These are phyloP conservation scores for Xestia c-nigrum DNA, from an alignment of 2,888 invertebrate species.

Conservation along the genomic window DNA sequence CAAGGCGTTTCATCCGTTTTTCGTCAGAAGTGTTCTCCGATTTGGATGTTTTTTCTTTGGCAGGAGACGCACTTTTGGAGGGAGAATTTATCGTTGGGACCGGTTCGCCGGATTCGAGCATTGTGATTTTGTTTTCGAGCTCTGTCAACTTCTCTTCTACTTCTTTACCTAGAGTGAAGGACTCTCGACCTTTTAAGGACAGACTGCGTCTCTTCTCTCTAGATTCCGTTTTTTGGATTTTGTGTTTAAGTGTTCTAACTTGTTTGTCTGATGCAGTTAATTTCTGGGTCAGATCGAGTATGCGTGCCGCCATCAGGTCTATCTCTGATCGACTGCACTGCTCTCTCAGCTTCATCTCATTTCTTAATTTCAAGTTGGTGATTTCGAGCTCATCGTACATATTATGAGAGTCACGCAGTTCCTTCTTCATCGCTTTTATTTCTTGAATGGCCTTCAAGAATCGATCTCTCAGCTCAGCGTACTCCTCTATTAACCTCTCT, in stretches of 20 bases:
- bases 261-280: conserved; percentile 95
- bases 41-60: conserved; percentile 90
- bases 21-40: conserved; percentile 87
- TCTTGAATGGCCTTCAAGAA: conserved; percentile 96
- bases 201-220: conserved; percentile 95
- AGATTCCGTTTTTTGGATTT: conserved; percentile 94
- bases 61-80: conserved; percentile 89
- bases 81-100: conserved; percentile 86
- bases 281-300: conserved; percentile 96
- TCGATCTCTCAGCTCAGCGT: conserved; percentile 93
- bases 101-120: conserved; percentile 90
- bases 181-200: conserved; percentile 95
- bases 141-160: conserved; percentile 96
- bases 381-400: conserved; percentile 95
- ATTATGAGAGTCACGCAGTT: conserved; percentile 94
- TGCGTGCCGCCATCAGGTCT: conserved; percentile 94
- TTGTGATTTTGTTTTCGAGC: conserved; percentile 94
- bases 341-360: conserved; percentile 92
- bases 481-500: conserved; percentile 95
- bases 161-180: conserved; percentile 95
- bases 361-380: conserved; percentile 93
- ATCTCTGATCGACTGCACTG: conserved; percentile 93
- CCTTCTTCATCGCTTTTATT: conserved; percentile 95
- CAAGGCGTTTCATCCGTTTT: conserved; percentile 88
- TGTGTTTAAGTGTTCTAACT: conserved; percentile 94